phyloP scores from a whole-genome alignment of 1,140 invertebrate genomes.

The Saccostrea echinata region DNA sequence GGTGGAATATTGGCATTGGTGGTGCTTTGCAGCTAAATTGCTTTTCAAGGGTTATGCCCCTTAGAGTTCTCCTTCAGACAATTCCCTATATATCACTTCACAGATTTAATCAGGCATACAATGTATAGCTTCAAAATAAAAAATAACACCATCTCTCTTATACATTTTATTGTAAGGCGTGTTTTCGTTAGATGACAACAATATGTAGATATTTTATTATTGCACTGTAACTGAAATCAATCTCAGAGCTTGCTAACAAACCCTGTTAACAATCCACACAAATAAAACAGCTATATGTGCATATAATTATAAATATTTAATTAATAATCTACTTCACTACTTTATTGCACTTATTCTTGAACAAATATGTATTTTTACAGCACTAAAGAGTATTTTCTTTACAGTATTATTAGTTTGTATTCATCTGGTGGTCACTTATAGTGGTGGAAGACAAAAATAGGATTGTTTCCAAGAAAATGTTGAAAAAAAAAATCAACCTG shows the following conservation, averaged over 20 bases:
- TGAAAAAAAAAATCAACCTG: background rate
- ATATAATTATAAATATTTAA: background rate
- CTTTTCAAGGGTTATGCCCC: no score
- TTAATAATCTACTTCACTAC: conserved; percentile 8
- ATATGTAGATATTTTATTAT: conserved; percentile 5
- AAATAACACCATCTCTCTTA: background rate
- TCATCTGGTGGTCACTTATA: background rate
- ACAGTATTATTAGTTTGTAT: background rate
- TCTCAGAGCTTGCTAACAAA: background rate
- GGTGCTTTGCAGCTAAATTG: no score
- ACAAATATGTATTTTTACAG: background rate
- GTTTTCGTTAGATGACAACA: no score
- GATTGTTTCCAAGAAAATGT: background rate
- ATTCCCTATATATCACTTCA: no score
- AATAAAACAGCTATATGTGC: conserved; percentile 1
- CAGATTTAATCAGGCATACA: no score
- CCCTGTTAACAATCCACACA: background rate
- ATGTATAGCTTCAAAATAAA: background rate
- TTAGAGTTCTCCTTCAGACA: no score
- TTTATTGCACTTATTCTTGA: conserved; percentile 21
- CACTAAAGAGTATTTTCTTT: conserved; percentile 3
- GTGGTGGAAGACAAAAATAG: background rate
- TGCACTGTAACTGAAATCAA: conserved; percentile 10
- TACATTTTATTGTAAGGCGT: conserved; percentile 18
- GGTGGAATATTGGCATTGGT: no score